These are phyloP conservation scores for Martes martes DNA, from an alignment of 2,113 vertebrate species.

Conservation along the genomic window DNA sequence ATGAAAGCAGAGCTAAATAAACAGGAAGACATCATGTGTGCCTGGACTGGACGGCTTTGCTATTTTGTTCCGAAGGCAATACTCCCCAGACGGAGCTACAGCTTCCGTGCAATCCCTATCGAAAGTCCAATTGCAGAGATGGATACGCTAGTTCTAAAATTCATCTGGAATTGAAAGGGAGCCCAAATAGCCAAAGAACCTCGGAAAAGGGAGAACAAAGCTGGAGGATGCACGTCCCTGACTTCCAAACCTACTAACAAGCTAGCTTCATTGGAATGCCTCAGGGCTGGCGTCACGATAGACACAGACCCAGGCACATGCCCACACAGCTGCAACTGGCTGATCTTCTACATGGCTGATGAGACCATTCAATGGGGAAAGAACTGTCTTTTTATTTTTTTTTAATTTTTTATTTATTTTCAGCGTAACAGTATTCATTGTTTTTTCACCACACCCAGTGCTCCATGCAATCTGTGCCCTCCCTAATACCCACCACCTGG, in stretches of 20 bases:
- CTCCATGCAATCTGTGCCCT: too few species aligned
- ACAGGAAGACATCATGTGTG: not conserved
- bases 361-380: not conserved
- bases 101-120: accelerated
- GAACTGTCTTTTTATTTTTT: not conserved
- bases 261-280: accelerated
- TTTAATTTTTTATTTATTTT: too few species aligned
- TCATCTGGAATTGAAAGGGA: not conserved
- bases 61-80: accelerated
- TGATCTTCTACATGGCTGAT: too few species aligned
- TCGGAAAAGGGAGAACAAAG: not conserved
- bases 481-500: too few species aligned
- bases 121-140: not conserved
- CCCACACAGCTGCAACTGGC: accelerated
- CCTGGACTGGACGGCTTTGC: not conserved
- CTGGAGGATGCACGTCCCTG: too few species aligned
- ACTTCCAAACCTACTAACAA: not conserved
- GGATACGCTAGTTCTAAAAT: not conserved
- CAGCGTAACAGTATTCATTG: too few species aligned
- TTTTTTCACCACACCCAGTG: too few species aligned
- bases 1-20: not conserved
- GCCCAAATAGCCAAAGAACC: not conserved
- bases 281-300: accelerated
- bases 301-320: not conserved
- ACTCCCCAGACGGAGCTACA: accelerated